Percentiles rank a stretch among this genome's conserved stretches.
Evolutionary conservation across 2,888 invertebrate species (phyloP).

Genomic region (Drosophila dives): DNA sequence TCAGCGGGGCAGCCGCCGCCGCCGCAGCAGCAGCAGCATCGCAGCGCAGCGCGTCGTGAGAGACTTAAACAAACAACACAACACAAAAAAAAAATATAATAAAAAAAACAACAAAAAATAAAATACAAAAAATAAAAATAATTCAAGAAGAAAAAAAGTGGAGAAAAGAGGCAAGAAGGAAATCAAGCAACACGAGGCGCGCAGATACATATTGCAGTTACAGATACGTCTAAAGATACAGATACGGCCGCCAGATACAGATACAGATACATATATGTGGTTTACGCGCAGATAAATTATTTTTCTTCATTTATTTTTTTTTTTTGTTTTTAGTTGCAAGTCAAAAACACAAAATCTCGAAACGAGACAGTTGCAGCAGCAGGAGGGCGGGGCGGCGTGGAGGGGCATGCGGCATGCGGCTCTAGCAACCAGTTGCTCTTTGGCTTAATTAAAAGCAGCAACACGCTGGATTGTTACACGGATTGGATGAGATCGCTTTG

Average conservation of each 20-base stretch:
- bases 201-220: slow-evolving; percentile 64
- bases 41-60: slow-evolving; percentile 53
- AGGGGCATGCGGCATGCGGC: slow-evolving; percentile 5
- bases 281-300: slow-evolving; percentile 79
- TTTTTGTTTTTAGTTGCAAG: slow-evolving; percentile 33
- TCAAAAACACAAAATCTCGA: slow-evolving; percentile 22
- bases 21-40: slow-evolving; percentile 42
- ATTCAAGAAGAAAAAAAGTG: neutral
- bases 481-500: slow-evolving; percentile 55
- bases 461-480: slow-evolving; percentile 75
- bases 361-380: neutral
- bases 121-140: neutral
- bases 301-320: slow-evolving; percentile 31
- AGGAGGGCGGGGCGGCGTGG: neutral
- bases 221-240: slow-evolving; percentile 58
- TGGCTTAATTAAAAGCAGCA: slow-evolving; percentile 81
- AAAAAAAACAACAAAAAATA: slow-evolving; percentile 2
- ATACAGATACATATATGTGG: slow-evolving; percentile 63
- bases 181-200: slow-evolving; percentile 42
- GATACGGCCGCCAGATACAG: slow-evolving; percentile 51
- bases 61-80: slow-evolving; percentile 64
- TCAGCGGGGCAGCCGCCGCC: slow-evolving; percentile 69
- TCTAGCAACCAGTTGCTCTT: slow-evolving; percentile 75
- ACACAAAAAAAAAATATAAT: slow-evolving; percentile 3
- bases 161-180: slow-evolving; percentile 16